Conservation (phyloP, 2,797 vertebrate species). For the Syncerus caffer region DNA sequence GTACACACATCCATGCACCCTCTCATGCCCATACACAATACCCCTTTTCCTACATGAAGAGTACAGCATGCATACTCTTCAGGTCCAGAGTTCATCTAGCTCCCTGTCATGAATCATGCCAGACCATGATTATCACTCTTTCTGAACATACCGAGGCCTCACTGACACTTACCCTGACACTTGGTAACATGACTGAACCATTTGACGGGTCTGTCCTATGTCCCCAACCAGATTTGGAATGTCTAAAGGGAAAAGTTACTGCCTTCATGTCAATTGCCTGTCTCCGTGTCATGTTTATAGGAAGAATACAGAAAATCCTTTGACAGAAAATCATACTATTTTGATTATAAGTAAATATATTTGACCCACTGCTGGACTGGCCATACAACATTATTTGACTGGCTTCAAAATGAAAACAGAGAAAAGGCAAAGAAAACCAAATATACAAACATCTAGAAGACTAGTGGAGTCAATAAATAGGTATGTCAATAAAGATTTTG, state of each 20-base stretch:
- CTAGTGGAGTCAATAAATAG: neutral
- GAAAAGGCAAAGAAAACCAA: slow-evolving; percentile 10
- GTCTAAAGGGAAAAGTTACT: neutral
- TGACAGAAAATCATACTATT: neutral
- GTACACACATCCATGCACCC: neutral
- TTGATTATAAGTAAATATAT: neutral
- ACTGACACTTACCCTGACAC: neutral
- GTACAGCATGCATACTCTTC: neutral
- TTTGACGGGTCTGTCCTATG: neutral
- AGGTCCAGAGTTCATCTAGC: neutral
- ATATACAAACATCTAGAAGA: neutral
- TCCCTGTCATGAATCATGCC: neutral
- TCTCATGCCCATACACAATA: neutral
- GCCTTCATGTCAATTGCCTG: neutral
- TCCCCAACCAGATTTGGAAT: neutral
- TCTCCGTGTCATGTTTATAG: neutral
- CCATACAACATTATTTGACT: neutral
- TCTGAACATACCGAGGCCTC: neutral
- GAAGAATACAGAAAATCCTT: neutral
- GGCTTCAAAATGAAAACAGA: neutral
- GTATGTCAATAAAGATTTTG: neutral
- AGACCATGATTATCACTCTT: neutral
- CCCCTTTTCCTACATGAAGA: neutral
- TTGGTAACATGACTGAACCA: neutral
- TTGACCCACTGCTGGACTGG: neutral